Percentiles rank a stretch among this genome's conserved stretches.
Evolutionary conservation across 2,797 vertebrate genomes (phyloP).

Genomic region (Propithecus perrieri): DNA sequence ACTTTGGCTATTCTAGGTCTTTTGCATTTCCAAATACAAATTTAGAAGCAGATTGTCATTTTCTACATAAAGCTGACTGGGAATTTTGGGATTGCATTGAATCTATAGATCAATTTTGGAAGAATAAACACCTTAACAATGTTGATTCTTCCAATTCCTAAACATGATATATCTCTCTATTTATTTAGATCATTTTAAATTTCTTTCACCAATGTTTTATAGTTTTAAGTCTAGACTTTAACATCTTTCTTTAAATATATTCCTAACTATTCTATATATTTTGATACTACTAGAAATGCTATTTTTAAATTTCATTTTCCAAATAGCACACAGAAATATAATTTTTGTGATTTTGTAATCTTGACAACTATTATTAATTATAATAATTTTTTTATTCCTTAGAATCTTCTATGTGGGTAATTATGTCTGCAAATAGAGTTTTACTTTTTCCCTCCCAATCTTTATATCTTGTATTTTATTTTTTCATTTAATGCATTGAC

Average conservation of each 20-base stretch:
- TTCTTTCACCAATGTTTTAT: background rate
- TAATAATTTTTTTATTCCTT: background rate
- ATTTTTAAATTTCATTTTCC: constrained; percentile 18
- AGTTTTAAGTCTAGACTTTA: background rate
- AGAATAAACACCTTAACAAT: background rate
- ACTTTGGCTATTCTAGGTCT: background rate
- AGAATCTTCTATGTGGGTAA: background rate
- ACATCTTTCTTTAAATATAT: background rate
- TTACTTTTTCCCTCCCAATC: background rate
- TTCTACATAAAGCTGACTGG: background rate
- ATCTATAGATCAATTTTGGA: background rate
- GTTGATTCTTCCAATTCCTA: background rate
- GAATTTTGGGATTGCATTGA: background rate
- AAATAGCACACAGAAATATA: background rate
- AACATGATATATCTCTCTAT: background rate
- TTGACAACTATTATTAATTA: background rate
- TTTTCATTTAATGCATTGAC: background rate
- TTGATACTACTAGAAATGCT: background rate
- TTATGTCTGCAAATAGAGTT: background rate
- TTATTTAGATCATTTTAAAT: background rate
- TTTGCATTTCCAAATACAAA: background rate
- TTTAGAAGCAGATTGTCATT: background rate
- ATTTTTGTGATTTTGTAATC: background rate
- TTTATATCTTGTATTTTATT: background rate
- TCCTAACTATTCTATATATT: background rate